Conservation (phyloP, 2,888 invertebrate genomes). For the Candidula unifasciata region DNA sequence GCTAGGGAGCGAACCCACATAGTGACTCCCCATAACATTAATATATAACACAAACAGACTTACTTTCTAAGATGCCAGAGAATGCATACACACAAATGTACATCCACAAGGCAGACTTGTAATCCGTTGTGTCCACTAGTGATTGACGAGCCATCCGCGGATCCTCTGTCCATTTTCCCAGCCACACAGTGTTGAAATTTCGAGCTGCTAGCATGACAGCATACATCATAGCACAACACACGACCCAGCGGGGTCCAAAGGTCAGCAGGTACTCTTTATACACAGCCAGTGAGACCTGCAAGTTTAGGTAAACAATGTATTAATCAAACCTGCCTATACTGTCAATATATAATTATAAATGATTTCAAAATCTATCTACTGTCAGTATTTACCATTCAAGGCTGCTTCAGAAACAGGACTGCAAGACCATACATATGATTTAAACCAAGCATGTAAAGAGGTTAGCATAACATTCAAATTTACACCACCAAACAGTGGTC, state of each 20-base stretch:
- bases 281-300: conserved; percentile 1
- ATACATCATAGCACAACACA: neutral
- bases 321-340: neutral
- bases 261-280: conserved; percentile 29
- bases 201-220: neutral
- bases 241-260: conserved; percentile 1
- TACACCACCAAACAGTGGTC: too few relatives aligned
- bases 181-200: conserved; percentile 2
- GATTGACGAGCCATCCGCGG: conserved; percentile 6
- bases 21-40: neutral
- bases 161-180: conserved; percentile 44
- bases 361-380: neutral
- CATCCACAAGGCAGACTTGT: conserved; percentile 3
- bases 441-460: too few relatives aligned
- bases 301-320: neutral
- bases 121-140: conserved; percentile 13
- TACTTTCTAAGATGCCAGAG: neutral
- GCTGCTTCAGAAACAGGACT: too few relatives aligned
- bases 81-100: conserved; percentile 6
- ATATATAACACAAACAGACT: neutral
- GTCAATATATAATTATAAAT: too few relatives aligned
- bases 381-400: too few relatives aligned
- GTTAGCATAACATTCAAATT: too few relatives aligned
- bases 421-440: too few relatives aligned
- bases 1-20: too few relatives aligned